Percentiles rank a stretch among this genome's conserved stretches.
These are phyloP conservation scores for Steinernema feltiae DNA, from an alignment of 1,140 invertebrate species.

Conservation along the genomic window DNA sequence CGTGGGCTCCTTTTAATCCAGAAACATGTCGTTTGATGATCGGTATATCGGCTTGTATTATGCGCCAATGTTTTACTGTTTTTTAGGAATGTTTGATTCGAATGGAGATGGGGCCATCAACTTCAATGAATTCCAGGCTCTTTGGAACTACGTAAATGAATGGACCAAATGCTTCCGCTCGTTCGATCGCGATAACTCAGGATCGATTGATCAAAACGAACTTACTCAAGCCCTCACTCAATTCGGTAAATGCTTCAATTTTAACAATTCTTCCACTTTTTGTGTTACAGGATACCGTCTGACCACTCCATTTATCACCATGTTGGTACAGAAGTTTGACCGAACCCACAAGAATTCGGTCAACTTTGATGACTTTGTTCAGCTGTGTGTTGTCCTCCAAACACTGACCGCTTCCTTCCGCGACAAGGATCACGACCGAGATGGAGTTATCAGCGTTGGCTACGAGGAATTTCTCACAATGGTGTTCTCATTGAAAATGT, in stretches of 20 bases:
- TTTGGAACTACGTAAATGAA: slow-evolving; percentile 98
- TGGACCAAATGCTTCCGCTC: slow-evolving; percentile 82
- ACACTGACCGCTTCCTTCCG: slow-evolving; percentile 59
- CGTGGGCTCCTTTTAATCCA: slow-evolving; percentile 94
- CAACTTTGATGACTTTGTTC: slow-evolving; percentile 94
- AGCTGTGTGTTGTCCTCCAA: slow-evolving; percentile 61
- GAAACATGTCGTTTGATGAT: slow-evolving; percentile 93
- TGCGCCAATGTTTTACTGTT: neutral
- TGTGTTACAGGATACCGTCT: slow-evolving; percentile 65
- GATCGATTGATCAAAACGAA: slow-evolving; percentile 87
- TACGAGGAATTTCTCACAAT: slow-evolving; percentile 94
- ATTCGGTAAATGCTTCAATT: slow-evolving; percentile 67
- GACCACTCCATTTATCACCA: slow-evolving; percentile 74
- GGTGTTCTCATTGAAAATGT: slow-evolving; percentile 85
- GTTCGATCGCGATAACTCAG: slow-evolving; percentile 87
- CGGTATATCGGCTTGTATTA: slow-evolving; percentile 74
- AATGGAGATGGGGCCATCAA: slow-evolving; percentile 79
- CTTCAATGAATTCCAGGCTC: slow-evolving; percentile 85
- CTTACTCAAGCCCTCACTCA: slow-evolving; percentile 78
- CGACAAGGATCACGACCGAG: slow-evolving; percentile 81
- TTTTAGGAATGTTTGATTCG: slow-evolving; percentile 88
- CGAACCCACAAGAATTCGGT: slow-evolving; percentile 79
- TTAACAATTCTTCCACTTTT: neutral
- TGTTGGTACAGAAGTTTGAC: slow-evolving; percentile 86
- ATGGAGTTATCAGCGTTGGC: slow-evolving; percentile 88